Percentiles rank a stretch among this genome's conserved stretches.
Conservation (phyloP, 2,113 vertebrate genomes). For the Lophochroa leadbeateri region DNA sequence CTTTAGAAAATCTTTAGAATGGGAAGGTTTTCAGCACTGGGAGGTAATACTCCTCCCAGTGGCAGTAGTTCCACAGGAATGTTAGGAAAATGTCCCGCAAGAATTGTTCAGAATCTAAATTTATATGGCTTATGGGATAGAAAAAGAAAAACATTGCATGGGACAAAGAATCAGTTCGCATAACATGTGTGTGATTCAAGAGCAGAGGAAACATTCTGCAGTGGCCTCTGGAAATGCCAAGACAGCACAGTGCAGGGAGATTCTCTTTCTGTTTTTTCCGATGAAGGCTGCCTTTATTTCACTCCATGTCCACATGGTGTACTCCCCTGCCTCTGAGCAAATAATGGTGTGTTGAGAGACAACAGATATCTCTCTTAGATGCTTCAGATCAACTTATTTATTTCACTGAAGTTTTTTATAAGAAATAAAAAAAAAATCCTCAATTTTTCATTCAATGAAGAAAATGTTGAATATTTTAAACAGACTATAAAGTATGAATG, state of each 20-base stretch:
- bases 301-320: accelerated
- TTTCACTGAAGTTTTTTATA: background rate
- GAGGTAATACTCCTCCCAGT: background rate
- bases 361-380: background rate
- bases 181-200: background rate
- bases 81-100: background rate
- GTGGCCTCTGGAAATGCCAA: background rate
- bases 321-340: background rate
- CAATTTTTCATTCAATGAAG: background rate
- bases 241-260: background rate
- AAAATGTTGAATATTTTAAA: background rate
- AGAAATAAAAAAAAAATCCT: background rate
- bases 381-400: background rate
- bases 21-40: background rate
- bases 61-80: background rate
- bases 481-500: background rate
- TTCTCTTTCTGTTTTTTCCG: background rate
- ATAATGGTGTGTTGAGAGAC: background rate
- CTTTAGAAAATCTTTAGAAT: background rate
- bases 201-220: background rate
- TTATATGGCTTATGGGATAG: background rate
- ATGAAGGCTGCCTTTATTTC: background rate
- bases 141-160: background rate
- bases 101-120: background rate
- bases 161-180: background rate